Evolutionary conservation across 1,140 invertebrate species (phyloP).

Genomic region (Drosophila tani): DNA sequence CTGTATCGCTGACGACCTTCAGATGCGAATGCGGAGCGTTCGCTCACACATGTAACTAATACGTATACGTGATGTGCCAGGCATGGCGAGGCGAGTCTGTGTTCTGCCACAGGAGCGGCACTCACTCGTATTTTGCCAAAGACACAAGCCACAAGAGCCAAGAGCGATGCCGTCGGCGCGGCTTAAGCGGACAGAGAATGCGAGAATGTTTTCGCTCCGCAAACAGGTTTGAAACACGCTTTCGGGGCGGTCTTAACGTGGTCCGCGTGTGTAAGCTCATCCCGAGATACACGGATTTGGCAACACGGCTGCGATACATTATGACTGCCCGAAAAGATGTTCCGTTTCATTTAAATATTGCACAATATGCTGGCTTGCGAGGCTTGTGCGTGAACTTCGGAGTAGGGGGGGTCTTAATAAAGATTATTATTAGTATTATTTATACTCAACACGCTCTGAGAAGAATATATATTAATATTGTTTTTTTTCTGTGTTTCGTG

Average conservation of each 20-base stretch:
- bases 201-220: slow-evolving; percentile 39
- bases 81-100: neutral
- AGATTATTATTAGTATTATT: slow-evolving; percentile 3
- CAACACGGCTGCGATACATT: slow-evolving; percentile 23
- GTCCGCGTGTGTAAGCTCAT: slow-evolving; percentile 41
- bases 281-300: slow-evolving; percentile 14
- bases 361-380: slow-evolving; percentile 39
- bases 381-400: slow-evolving; percentile 20
- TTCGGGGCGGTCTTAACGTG: slow-evolving; percentile 29
- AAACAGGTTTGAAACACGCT: slow-evolving; percentile 43
- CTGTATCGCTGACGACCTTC: slow-evolving; percentile 45
- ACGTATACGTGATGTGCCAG: slow-evolving; percentile 37
- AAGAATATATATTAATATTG: neutral
- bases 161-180: slow-evolving; percentile 35
- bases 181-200: slow-evolving; percentile 29
- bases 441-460: neutral
- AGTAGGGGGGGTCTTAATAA: slow-evolving; percentile 1
- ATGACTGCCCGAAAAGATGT: slow-evolving; percentile 32
- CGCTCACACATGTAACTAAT: slow-evolving; percentile 31
- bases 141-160: slow-evolving; percentile 21
- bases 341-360: slow-evolving; percentile 47
- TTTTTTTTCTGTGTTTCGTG: neutral
- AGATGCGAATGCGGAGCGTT: slow-evolving; percentile 34
- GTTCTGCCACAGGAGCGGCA: slow-evolving; percentile 11
- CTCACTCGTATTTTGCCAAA: slow-evolving; percentile 16